These are phyloP conservation scores for Loriculus beryllinus DNA, from an alignment of 2,797 vertebrate species.

Conservation along the genomic window DNA sequence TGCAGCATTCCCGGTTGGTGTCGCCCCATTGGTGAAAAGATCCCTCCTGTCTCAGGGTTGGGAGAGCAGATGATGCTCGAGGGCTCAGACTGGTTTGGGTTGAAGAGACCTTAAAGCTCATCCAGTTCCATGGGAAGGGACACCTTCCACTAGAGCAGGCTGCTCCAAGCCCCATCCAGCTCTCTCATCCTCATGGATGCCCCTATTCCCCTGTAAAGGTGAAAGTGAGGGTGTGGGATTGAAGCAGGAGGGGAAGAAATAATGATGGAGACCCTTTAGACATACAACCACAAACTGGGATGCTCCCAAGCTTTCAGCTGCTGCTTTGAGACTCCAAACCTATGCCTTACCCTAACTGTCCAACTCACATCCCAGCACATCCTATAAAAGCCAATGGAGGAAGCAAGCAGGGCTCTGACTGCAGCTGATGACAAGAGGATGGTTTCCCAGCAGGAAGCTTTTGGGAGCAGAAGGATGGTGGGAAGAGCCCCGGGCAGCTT, in stretches of 20 bases:
- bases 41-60: accelerated
- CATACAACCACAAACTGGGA: not conserved
- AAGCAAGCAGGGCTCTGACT: not conserved
- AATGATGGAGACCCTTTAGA: not conserved
- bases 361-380: not conserved
- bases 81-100: not conserved
- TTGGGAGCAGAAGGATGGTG: not conserved
- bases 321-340: not conserved
- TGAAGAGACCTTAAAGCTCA: not conserved
- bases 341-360: accelerated
- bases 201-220: accelerated
- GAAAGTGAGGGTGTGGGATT: not conserved
- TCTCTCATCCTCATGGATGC: not conserved
- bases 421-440: not conserved
- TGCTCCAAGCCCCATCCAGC: not conserved
- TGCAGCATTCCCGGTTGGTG: accelerated
- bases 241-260: not conserved
- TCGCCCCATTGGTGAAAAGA: not conserved
- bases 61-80: not conserved
- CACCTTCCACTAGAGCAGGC: not conserved
- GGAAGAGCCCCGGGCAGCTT: not conserved
- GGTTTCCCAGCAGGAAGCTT: not conserved
- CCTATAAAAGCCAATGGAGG: accelerated
- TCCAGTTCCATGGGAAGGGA: not conserved
- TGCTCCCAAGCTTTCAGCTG: not conserved